Base-by-base conservation (phyloP, 2,797 vertebrate species). In the Phaenicophaeus curvirostris region DNA sequence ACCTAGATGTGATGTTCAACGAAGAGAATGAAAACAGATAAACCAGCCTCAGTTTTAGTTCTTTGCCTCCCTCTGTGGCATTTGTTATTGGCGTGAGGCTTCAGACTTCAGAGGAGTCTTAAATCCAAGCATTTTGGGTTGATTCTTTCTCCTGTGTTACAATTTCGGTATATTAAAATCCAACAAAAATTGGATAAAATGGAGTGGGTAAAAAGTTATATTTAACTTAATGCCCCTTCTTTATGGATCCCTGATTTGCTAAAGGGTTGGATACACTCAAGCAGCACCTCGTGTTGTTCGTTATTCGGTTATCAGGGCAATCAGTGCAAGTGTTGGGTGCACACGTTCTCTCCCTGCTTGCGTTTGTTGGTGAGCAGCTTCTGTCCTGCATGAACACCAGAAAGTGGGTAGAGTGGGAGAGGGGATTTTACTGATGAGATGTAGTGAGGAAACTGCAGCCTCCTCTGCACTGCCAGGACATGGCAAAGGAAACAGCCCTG, bases 401-500 rank as follows among this genome's bases (percentile, higher is more conserved):
- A 27, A 55, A 48, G 28, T 2, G 15, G 31, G 46, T 31, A 15
- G 59, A 35, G 7, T 46, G 42, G 42, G 28, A 31, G 28, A 55
- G 14, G 37, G 28, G 27, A 31, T 35, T 58, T 76, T 50, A 28
- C 17, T 16, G 59, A 77, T 35, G 23, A 57, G 46, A 46, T 31
- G 41, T 23, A 46, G 21, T 42, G 37, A 11, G 25, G 68, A n/a
- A 21, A 24, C 35, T 28, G 33, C n/a, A 58, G n/a, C 37, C 24
- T 31, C 18, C 24, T 65, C 39, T 2, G 2, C 0, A 1, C 42
- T 57, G 13, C 42, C 2, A 2, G 42, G 62, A 44, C 21, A 10
- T 35, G 2, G 15, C 21, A 17, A 30, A 11, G n/a, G 42, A 37
- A 55, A 4, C 1, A 13, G 15, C 85, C 24, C 58, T 2, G 2